These are phyloP conservation scores for Karalla daura DNA, from an alignment of 2,797 vertebrate genomes.

Conservation along the genomic window DNA sequence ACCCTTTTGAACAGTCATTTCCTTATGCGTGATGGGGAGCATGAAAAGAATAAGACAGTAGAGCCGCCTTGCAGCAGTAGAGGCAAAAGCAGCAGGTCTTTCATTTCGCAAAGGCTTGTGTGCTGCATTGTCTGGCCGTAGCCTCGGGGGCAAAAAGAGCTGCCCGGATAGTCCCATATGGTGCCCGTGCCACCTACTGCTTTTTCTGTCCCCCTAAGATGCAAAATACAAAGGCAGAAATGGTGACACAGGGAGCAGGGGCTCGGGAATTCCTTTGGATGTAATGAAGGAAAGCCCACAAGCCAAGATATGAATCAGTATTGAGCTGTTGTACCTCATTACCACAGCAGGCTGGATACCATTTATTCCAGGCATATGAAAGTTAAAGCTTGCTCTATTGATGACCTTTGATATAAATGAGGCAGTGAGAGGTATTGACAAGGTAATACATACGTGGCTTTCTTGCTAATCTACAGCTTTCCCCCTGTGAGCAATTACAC, in stretches of 20 bases:
- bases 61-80: slow-evolving; percentile 57
- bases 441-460: slow-evolving; percentile 34
- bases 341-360: slow-evolving; percentile 32
- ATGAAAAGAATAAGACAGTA: slow-evolving; percentile 58
- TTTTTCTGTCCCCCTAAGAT: slow-evolving; percentile 17
- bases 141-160: slow-evolving; percentile 50
- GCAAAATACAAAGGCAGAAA: slow-evolving; percentile 30
- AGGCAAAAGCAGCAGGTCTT: slow-evolving; percentile 62
- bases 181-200: slow-evolving; percentile 34
- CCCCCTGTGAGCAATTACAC: slow-evolving; percentile 63
- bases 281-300: slow-evolving; percentile 36
- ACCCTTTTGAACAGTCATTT: slow-evolving; percentile 56
- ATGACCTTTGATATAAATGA: slow-evolving; percentile 51
- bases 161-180: slow-evolving; percentile 43
- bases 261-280: slow-evolving; percentile 25
- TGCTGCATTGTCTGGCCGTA: slow-evolving; percentile 65
- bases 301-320: slow-evolving; percentile 53
- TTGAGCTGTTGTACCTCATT: slow-evolving; percentile 45
- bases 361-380: slow-evolving; percentile 25
- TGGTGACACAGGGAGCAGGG: slow-evolving; percentile 33
- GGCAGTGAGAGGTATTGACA: slow-evolving; percentile 56
- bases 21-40: slow-evolving; percentile 46
- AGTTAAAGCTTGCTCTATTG: slow-evolving; percentile 38
- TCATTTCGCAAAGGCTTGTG: slow-evolving; percentile 60
- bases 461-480: slow-evolving; percentile 55